A percentile compares a stretch with the other conserved stretches of the same genome.
These are phyloP conservation scores for Cassiopea xamachana DNA, from an alignment of 30 jellyfish, hydroid and myxozoan genomes.

Conservation along the genomic window DNA sequence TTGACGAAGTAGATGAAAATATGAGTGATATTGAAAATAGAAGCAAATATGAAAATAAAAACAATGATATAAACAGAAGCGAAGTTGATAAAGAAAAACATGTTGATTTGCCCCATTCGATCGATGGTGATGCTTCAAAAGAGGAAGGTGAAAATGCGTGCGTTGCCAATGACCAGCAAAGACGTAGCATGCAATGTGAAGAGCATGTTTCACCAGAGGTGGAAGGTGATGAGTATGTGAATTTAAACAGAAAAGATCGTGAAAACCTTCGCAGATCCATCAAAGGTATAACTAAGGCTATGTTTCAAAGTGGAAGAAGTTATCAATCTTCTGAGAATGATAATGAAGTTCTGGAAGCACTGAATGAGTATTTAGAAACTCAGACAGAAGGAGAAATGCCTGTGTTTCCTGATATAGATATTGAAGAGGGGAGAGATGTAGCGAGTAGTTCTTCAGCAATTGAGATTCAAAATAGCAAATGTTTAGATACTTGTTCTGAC, in stretches of 20 bases:
- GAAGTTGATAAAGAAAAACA: conserved; percentile 4
- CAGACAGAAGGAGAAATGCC: conserved; percentile 39
- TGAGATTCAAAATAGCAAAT: not conserved
- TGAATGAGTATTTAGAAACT: conserved; percentile 35
- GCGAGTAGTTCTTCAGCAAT: not conserved
- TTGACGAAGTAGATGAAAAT: conserved; percentile 14
- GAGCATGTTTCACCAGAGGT: not conserved
- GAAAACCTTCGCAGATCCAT: conserved; percentile 38
- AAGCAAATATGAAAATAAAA: too few species aligned
- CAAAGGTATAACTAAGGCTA: conserved; percentile 9
- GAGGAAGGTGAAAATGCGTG: not conserved
- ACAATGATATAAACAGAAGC: too few species aligned
- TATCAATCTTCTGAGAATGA: conserved; percentile 31
- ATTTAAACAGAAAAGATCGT: conserved; percentile 10
- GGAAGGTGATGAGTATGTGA: conserved; percentile 1
- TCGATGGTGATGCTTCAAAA: not conserved
- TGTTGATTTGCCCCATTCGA: not conserved
- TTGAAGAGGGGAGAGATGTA: not conserved
- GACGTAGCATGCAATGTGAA: not conserved
- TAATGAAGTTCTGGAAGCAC: conserved; percentile 42
- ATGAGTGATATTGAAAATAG: not conserved
- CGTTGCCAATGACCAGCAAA: too few species aligned
- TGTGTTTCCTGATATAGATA: conserved; percentile 26
- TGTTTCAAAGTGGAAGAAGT: conserved; percentile 40
- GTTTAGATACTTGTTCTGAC: not conserved